Conservation (phyloP, 2,113 vertebrate genomes). For the Nycticryphes semicollaris region DNA sequence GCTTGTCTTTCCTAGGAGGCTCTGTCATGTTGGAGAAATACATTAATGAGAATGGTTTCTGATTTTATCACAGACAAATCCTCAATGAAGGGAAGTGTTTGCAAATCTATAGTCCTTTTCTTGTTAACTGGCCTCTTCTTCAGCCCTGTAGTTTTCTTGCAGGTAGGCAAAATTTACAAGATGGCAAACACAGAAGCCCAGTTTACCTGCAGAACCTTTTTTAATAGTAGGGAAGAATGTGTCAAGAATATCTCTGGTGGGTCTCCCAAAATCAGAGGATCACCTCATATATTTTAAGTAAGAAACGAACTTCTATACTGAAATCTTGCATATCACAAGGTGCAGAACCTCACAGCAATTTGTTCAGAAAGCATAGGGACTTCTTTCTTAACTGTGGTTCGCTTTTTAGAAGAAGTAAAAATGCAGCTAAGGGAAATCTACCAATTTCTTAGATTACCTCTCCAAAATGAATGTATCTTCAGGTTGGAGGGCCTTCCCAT, state of each 20-base stretch:
- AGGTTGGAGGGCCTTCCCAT: background rate
- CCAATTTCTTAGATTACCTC: background rate
- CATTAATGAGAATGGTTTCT: background rate
- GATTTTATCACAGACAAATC: background rate
- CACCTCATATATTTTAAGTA: background rate
- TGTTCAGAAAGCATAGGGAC: background rate
- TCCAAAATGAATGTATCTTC: background rate
- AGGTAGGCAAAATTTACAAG: background rate
- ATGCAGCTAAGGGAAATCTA: background rate
- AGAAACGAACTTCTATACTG: background rate
- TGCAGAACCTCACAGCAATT: background rate
- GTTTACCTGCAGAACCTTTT: background rate
- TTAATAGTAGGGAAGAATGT: background rate
- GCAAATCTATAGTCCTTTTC: background rate
- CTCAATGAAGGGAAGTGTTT: background rate
- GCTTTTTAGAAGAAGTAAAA: background rate
- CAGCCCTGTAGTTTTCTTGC: background rate
- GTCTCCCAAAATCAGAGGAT: background rate
- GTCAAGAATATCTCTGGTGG: background rate
- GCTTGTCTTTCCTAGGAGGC: background rate
- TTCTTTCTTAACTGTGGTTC: background rate
- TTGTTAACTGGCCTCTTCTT: background rate
- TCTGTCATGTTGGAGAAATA: background rate
- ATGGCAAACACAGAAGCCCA: background rate
- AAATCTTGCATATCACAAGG: background rate